Conservation (phyloP, 2,888 invertebrate species). For the Uloborus plumipes region DNA sequence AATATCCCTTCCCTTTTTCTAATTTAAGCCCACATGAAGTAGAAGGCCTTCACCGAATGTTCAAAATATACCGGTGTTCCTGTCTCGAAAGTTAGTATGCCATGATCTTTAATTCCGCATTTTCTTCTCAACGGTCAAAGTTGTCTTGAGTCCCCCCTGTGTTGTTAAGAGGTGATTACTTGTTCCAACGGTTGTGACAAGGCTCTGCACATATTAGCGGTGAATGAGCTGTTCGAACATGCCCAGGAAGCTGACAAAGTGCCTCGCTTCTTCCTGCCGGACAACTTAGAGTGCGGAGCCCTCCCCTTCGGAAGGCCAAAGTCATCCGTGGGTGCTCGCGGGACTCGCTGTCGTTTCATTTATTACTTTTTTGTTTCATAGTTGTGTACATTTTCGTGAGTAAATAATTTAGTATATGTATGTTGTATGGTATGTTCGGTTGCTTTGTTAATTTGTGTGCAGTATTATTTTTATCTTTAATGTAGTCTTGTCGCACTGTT, state of each 20-base stretch:
- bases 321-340: conserved; percentile 44
- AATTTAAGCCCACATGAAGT: no score
- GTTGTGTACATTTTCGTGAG: conserved; percentile 59
- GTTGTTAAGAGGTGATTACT: no score
- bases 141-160: no score
- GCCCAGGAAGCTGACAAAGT: conserved; percentile 51
- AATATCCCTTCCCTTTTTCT: no score
- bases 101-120: no score
- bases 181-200: conserved; percentile 55
- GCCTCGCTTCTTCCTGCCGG: conserved; percentile 57
- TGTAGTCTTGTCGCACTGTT: conserved; percentile 64
- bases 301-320: conserved; percentile 13
- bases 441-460: conserved; percentile 65
- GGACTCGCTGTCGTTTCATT: conserved; percentile 55
- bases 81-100: no score
- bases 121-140: no score
- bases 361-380: conserved; percentile 61
- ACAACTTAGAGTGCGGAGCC: conserved; percentile 39
- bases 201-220: conserved; percentile 31
- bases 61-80: no score
- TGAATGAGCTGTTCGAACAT: conserved; percentile 19
- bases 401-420: conserved; percentile 60
- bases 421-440: conserved; percentile 64
- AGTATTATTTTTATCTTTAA: conserved; percentile 64
- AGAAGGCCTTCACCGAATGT: no score